Evolutionary conservation across 2,113 vertebrate species (phyloP).

Genomic region (Bos taurus): DNA sequence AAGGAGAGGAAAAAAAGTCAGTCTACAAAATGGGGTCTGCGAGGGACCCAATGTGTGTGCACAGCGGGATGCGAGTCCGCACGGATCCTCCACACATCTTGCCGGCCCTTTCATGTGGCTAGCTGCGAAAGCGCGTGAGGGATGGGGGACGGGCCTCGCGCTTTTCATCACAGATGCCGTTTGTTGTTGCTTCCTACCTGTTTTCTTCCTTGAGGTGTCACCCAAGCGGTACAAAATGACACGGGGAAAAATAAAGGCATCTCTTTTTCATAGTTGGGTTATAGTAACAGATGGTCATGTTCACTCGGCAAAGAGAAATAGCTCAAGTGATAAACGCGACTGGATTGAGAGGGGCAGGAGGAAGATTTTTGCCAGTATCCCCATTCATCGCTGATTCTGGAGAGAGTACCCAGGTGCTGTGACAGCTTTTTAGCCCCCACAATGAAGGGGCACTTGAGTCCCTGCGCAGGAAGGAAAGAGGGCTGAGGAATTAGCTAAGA

Average conservation of each 20-base stretch:
- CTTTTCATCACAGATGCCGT: conserved; percentile 31
- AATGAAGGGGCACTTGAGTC: too few relatives aligned
- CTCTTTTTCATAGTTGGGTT: conserved; percentile 38
- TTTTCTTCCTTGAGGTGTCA: conserved; percentile 45
- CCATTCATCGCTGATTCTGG: background rate
- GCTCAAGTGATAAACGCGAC: conserved; percentile 20
- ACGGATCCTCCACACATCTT: background rate
- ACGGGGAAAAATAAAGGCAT: conserved; percentile 28
- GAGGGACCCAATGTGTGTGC: background rate
- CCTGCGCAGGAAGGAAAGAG: background rate
- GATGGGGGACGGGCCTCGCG: conserved; percentile 1
- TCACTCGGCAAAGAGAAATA: conserved; percentile 47
- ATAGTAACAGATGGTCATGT: conserved; percentile 43
- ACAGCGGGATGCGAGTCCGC: background rate
- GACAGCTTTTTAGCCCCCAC: background rate
- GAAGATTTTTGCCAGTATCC: background rate
- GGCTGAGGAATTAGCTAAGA: rapidly evolving
- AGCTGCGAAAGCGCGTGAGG: background rate
- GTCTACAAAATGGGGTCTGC: background rate
- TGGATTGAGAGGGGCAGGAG: background rate
- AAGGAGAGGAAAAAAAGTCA: background rate
- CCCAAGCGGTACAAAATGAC: conserved; percentile 48
- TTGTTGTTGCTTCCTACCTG: conserved; percentile 46
- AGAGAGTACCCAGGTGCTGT: background rate
- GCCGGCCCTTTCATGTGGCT: background rate